Evolutionary conservation across 2,888 invertebrate species (phyloP), one percentile per base, ranked within the genome.

Genomic region (Pterostichus madidus): DNA sequence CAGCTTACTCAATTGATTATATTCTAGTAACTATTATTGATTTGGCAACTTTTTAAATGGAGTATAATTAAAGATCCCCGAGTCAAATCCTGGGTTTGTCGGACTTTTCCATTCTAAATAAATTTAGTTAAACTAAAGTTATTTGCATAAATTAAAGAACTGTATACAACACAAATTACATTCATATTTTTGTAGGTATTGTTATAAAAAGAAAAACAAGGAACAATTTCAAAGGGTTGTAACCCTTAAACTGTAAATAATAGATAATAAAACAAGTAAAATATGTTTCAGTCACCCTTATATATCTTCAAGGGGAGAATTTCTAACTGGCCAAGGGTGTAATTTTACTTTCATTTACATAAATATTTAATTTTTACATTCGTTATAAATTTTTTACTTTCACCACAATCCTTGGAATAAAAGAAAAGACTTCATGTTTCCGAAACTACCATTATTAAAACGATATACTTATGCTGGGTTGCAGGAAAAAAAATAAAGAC

Each of bases 321-420:
- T 59, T 4, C n/a, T 6, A 59, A 64, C 64, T 31, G 32, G 32
- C 35, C 64, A 35, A 64, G 64, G 64, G 64, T 32, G 2, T 64
- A 64, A 64, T 35, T 64, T 64, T 13, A 64, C 64, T 64, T 64
- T 64, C 64, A 39, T 64, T 64, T 64, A 32, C 64, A 64, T 64
- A 64, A 64, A 64, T 64, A 64, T 64, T 64, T 64, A 64, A 64
- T 64, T 64, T 64, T 64, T 64, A 64, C 64, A 64, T 35, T 35
- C 64, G 64, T 17, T 56, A 17, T 56, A 56, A 56, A 56, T 56
- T 56, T 56, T 5, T 56, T 3, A 56, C 56, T 64, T 35, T 39
- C 13, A 35, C 64, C 64, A 35, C 13, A 32, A 35, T 64, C 11
- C 64, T 64, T 64, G 64, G 5, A 35, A 6, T 35, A 32, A 35